Evolutionary conservation across 2,797 vertebrate species (phyloP).

Genomic region (Adelosebastes latens): DNA sequence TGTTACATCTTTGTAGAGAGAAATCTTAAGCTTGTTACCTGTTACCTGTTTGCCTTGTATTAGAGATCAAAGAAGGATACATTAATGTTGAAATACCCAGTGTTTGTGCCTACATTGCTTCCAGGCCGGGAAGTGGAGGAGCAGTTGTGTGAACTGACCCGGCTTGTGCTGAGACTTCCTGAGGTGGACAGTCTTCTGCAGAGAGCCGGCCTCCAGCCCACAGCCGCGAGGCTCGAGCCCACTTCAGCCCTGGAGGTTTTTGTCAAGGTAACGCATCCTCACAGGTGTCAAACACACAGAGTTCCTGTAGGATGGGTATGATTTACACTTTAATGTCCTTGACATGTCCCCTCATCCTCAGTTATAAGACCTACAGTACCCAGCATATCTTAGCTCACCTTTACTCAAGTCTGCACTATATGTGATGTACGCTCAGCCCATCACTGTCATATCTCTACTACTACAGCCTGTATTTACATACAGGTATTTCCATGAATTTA

Average conservation of each 20-base stretch:
- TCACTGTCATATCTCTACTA: background rate
- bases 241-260: conserved; percentile 86
- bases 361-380: background rate
- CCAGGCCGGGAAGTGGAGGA: conserved; percentile 86
- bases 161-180: conserved; percentile 90
- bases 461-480: background rate
- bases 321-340: background rate
- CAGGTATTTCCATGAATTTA: background rate
- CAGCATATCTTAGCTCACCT: background rate
- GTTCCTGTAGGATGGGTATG: background rate
- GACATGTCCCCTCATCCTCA: background rate
- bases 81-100: background rate
- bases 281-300: background rate
- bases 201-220: conserved; percentile 79
- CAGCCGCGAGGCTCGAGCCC: conserved; percentile 81
- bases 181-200: conserved; percentile 90
- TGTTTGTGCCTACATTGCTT: conserved; percentile 35
- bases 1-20: background rate
- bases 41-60: background rate
- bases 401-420: background rate
- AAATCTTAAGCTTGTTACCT: background rate
- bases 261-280: conserved; percentile 87
- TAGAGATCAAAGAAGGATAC: background rate
- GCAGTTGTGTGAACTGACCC: conserved; percentile 92
- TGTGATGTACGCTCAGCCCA: background rate